Evolutionary conservation across 2,113 vertebrate genomes (phyloP), one percentile per base, ranked within the genome.

Genomic region (Egretta garzetta): DNA sequence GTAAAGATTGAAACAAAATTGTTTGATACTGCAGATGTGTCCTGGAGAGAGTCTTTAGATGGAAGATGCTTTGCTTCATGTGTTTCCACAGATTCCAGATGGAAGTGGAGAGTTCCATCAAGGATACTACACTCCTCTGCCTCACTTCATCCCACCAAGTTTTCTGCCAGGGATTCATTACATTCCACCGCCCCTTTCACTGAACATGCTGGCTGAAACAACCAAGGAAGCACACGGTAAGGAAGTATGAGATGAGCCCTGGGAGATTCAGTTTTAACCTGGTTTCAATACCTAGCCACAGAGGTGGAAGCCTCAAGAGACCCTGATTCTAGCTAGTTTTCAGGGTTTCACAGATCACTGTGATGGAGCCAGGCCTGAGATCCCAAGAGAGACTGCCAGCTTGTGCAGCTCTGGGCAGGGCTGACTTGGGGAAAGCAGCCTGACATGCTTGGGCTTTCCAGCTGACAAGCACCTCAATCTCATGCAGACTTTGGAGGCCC

Each of bases 141-240:
- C 62, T 50, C 98, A 72, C 19, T 97, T 97, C 76, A 97, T 98
- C 59, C 96, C 98, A 2, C 96, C 93, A 8, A 73, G 93, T 52
- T 97, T 98, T 84, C 93, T 98, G 49, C 94, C 98, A 35, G 98
- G 95, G 19, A 92, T 98, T 85, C 98, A 95, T 58, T 96, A 98
- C 68, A 93, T 98, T 30, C 97, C 97, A 2, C 94, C 96, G 2
- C 95, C 98, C 0, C 94, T 97, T 4, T 96, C 98, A 3, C 59
- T 98, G 87, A 92, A 96, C 4, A 1, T 98, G 37, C 60, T 96
- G 77, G 52, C 97, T 72, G 98, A 98, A 52, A 64, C 82, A 3
- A 83, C 95, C 72, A 97, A 92, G 93, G 98, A 97, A 71, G 80
- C 86, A 33, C 41, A 88, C 14, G 97, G 98, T 98, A 80, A 98